Evolutionary conservation across 2,888 invertebrate genomes (phyloP), one percentile per base, ranked within the genome.

Genomic region (Shargacucullia verbasci): DNA sequence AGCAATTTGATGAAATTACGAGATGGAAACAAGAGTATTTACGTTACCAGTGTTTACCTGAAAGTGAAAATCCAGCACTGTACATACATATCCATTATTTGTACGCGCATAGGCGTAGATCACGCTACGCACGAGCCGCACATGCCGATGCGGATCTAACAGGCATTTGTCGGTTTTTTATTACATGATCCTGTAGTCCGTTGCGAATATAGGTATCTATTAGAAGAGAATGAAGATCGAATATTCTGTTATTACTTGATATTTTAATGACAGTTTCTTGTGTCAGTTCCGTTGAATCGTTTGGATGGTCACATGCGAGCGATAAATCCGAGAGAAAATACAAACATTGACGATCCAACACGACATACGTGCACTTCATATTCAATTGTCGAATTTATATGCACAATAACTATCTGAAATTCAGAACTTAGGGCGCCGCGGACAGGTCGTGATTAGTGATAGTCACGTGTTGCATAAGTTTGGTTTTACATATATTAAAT

Each of bases 261-360:
- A 86, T 85, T 88, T 85, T 86, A 89, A 89, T 87, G 87, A 87
- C 89, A 87, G 84, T 89, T 92, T 92, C 87, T 89, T 89, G 79
- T 88, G 85, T 88, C 87, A 91, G 87, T 90, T 90, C 90, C 88
- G 90, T 86, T 83, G 85, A 89, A 92, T 94, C 85, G 88, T 88
- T 90, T 70, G 87, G 83, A 93, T 92, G 82, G 87, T 83, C 82
- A 87, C 92, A 92, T 91, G 93, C 93, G 66, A 92, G 83, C 80
- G 49, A 70, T 73, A 78, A 79, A 73, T 78, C 66, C 77, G 77
- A 85, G 89, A 89, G 87, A 88, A 86, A 91, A 86, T 67, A 84
- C 81, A 83, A 85, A 83, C 79, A 82, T 73, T 77, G 70, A 76
- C 79, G 65, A 71, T 79, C 71, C 75, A 72, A 76, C 86, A 84